These are phyloP conservation scores for Tetragnatha versicolor DNA, from an alignment of 1,140 invertebrate genomes.

Conservation along the genomic window DNA sequence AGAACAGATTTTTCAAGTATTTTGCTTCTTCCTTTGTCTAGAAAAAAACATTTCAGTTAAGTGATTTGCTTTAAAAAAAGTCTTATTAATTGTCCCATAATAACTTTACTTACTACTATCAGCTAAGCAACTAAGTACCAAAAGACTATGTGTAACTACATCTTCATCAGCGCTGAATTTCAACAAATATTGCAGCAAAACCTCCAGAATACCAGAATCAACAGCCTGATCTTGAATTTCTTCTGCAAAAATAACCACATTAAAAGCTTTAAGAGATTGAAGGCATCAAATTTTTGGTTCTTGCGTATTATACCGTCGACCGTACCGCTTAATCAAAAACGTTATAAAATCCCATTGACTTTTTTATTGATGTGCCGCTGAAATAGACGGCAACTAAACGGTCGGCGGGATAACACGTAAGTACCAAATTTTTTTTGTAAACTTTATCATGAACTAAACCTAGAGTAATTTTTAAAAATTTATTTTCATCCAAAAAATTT, in stretches of 20 bases:
- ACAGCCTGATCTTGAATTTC: slow-evolving; percentile 67
- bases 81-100: background rate
- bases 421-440: too few relatives aligned
- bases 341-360: too few relatives aligned
- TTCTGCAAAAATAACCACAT: slow-evolving; percentile 57
- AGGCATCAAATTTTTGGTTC: too few relatives aligned
- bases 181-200: slow-evolving; percentile 68
- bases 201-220: slow-evolving; percentile 73
- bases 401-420: too few relatives aligned
- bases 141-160: slow-evolving; percentile 73
- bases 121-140: slow-evolving; percentile 77
- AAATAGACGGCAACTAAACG: too few relatives aligned
- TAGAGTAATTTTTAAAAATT: too few relatives aligned
- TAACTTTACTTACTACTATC: slow-evolving; percentile 68
- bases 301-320: too few relatives aligned
- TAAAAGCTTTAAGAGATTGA: background rate
- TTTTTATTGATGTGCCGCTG: too few relatives aligned
- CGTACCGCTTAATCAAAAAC: too few relatives aligned
- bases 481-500: too few relatives aligned
- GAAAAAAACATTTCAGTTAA: background rate
- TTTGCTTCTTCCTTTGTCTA: slow-evolving; percentile 44
- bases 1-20: slow-evolving; percentile 44
- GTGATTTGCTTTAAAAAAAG: background rate
- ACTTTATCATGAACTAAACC: too few relatives aligned
- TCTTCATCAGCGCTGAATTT: slow-evolving; percentile 68